Evolutionary conservation across 2,888 invertebrate species (phyloP).

Genomic region (Linnaemya tessellans): DNA sequence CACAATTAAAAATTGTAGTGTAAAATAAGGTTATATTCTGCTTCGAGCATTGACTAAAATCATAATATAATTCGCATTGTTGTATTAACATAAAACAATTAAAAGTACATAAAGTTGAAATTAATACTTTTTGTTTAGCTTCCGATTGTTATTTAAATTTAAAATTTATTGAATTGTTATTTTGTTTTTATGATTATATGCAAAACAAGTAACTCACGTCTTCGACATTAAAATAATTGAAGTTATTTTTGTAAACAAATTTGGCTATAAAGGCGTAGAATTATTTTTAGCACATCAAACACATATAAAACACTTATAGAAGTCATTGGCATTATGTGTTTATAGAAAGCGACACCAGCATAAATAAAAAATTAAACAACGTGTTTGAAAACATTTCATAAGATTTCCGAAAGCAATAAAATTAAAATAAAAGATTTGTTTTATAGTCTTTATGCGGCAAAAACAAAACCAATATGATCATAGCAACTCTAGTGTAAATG

Average conservation of each 20-base stretch:
- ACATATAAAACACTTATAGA: conserved; percentile 14
- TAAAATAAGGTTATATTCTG: neutral
- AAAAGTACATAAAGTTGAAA: neutral
- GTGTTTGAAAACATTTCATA: conserved; percentile 56
- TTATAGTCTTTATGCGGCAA: conserved; percentile 61
- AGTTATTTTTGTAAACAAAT: conserved; percentile 57
- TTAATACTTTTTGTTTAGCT: conserved; percentile 6
- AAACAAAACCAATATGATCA: conserved; percentile 26
- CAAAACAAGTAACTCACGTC: conserved; percentile 65
- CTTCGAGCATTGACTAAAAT: neutral
- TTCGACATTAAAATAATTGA: conserved; percentile 60
- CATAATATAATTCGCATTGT: too few species aligned
- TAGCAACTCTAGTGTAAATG: neutral
- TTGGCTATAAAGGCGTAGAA: conserved; percentile 56
- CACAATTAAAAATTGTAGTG: too few species aligned
- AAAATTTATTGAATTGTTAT: conserved; percentile 57
- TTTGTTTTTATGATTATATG: conserved; percentile 42
- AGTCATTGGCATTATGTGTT: conserved; percentile 12
- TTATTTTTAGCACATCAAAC: conserved; percentile 37
- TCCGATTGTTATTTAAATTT: conserved; percentile 30
- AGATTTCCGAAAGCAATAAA: conserved; percentile 67
- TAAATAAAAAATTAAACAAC: conserved; percentile 25
- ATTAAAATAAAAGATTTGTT: conserved; percentile 50
- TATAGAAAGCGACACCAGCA: neutral
- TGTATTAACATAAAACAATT: too few species aligned